Evolutionary conservation across 2,113 vertebrate species (phyloP).

Genomic region (Ifrita kowaldi): DNA sequence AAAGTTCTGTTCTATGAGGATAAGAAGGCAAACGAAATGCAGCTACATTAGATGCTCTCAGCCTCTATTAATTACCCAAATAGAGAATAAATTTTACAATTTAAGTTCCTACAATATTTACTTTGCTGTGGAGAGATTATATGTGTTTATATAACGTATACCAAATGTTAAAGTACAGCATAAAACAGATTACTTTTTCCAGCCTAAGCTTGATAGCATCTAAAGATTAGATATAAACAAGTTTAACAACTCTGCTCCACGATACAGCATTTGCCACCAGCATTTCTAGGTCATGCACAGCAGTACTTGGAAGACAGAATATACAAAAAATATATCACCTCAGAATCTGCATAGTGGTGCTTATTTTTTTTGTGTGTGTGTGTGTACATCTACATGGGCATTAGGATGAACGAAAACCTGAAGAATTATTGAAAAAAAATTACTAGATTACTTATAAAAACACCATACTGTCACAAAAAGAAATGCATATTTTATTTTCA

Average conservation of each 20-base stretch:
- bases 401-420: not conserved
- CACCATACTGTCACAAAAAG: not conserved
- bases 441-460: constrained; percentile 1
- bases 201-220: constrained; percentile 40
- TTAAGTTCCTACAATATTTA: not conserved
- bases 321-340: not conserved
- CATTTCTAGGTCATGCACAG: constrained; percentile 60
- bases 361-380: not conserved
- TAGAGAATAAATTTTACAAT: not conserved
- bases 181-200: constrained; percentile 50
- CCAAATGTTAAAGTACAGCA: constrained; percentile 37
- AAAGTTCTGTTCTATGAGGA: not conserved
- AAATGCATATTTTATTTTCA: constrained; percentile 43
- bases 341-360: not conserved
- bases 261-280: not conserved
- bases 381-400: not conserved
- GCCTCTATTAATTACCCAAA: not conserved
- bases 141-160: constrained; percentile 10
- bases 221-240: constrained; percentile 48
- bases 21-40: not conserved
- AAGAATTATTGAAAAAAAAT: not conserved
- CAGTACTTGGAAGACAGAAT: not conserved
- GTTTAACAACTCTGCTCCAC: constrained; percentile 31
- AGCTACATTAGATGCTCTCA: not conserved
- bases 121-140: not conserved